Base-by-base conservation (phyloP, 1,140 invertebrate genomes). In the Drosophila kikkawai region DNA sequence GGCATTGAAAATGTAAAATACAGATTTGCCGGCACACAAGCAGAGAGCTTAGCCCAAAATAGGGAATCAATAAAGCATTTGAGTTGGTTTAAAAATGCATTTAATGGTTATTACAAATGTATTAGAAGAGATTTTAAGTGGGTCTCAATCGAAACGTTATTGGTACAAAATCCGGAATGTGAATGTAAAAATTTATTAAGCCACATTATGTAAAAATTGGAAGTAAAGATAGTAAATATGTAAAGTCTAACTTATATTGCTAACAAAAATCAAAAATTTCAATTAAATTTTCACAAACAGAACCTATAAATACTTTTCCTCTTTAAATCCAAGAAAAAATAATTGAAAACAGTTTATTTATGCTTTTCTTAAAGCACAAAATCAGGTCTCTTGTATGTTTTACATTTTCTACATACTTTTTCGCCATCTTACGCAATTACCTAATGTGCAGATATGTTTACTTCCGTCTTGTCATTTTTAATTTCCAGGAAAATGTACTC, bases 1-100 rank as follows among this genome's bases (percentile, higher is more conserved):
- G 60, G 48, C 55, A 73, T 73, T 50, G 67, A 60, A 73, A 73
- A 73, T 73, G 67, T 73, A 60, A 73, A 73, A 73, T 73, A 60
- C 53, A 73, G 68, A 73, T 73, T 73, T 73, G 19, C 17, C 12
- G 19, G 36, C 36, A 15, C 36, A 56, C 36, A 51, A 29, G 17
- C 29, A 29, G 47, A n/a, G 15, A 41, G 39, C 26, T 19, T 19
- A 26, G 12, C 19, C n/a, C 13, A 13, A 59, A 51, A 61, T 17
- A 37, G 17, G 37, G 34, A 58, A 58, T 59, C 64, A 70, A 53
- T 68, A 44, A 55, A 39, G 13, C 45, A 68, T 69, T 68, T 42
- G 22, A 41, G 22, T 44, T 44, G n/a, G 11, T 44, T 53, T 36
- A 8, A 19, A 63, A 26, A 34, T 36, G 39, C 44, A 47, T 67